Percentiles rank a stretch among this genome's conserved stretches.
phyloP scores from a whole-genome alignment of 2,113 vertebrate species.

The Rhinolophus ferrumequinum region DNA sequence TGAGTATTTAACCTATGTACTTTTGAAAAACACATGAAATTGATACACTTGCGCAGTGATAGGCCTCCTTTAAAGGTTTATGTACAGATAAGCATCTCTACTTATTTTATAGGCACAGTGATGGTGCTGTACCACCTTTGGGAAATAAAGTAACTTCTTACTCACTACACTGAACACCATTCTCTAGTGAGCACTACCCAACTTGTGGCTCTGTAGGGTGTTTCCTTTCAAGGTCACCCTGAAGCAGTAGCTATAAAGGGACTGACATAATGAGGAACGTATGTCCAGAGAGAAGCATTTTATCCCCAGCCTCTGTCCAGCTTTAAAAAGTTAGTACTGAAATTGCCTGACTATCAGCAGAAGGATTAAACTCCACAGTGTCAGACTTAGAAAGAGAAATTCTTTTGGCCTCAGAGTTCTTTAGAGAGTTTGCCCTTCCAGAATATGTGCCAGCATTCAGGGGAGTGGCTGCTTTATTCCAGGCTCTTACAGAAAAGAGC shows the following conservation, averaged over 20 bases:
- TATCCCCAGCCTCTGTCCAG: neutral
- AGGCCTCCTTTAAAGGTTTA: neutral
- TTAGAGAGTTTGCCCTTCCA: conserved; percentile 3
- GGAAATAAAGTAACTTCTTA: neutral
- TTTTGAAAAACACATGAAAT: neutral
- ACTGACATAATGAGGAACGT: conserved; percentile 27
- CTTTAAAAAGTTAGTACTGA: conserved; percentile 18
- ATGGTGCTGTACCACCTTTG: neutral
- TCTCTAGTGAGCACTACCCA: neutral
- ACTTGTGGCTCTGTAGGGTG: neutral
- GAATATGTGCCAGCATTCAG: neutral
- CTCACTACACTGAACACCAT: rapidly evolving
- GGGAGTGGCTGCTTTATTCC: neutral
- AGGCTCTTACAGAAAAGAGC: neutral
- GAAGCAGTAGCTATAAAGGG: neutral
- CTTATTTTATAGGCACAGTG: neutral
- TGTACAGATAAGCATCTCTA: neutral
- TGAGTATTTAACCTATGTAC: neutral
- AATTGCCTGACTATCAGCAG: conserved; percentile 55
- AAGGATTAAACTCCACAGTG: conserved; percentile 63
- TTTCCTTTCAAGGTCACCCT: conserved; percentile 58
- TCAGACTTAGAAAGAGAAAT: neutral
- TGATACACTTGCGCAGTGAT: neutral
- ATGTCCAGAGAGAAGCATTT: neutral
- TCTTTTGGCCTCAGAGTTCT: neutral